phyloP scores from a whole-genome alignment of 2,113 vertebrate genomes.

The Sphyrna mokarran region DNA sequence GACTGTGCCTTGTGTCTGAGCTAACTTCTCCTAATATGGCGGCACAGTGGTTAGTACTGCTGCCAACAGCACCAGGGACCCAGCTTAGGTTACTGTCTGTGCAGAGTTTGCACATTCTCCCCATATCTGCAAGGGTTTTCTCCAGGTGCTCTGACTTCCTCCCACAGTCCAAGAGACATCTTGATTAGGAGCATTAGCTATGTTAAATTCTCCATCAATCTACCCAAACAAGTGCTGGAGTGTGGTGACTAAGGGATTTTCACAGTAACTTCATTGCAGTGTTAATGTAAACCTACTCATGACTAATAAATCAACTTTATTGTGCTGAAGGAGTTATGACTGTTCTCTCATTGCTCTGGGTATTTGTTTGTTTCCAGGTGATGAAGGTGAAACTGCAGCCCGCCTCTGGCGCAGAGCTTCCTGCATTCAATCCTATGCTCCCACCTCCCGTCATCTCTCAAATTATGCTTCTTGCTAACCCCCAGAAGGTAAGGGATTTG shows the following conservation, averaged over 20 bases:
- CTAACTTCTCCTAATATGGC: background rate
- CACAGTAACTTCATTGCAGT: too few relatives aligned
- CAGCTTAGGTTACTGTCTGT: too few relatives aligned
- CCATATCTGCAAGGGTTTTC: too few relatives aligned
- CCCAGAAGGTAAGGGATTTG: slow-evolving; percentile 56
- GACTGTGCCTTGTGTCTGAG: background rate
- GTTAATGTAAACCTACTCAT: too few relatives aligned
- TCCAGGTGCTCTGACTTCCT: too few relatives aligned
- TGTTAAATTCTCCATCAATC: too few relatives aligned
- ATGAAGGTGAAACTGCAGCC: slow-evolving; percentile 76
- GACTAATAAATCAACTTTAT: background rate
- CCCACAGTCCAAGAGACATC: too few relatives aligned
- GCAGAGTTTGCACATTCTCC: too few relatives aligned
- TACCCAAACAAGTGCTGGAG: too few relatives aligned
- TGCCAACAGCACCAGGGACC: too few relatives aligned
- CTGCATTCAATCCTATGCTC: slow-evolving; percentile 70
- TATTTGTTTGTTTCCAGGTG: slow-evolving; percentile 48
- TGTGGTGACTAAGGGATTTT: too few relatives aligned
- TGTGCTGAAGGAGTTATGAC: background rate
- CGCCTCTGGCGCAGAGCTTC: slow-evolving; percentile 62
- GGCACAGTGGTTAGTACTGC: too few relatives aligned
- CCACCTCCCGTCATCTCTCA: slow-evolving; percentile 70
- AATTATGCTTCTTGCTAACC: slow-evolving; percentile 73
- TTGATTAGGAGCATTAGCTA: background rate
- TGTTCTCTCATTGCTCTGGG: background rate